Evolutionary conservation across 2,797 vertebrate genomes (phyloP), one percentile per base, ranked within the genome.

Genomic region (Chiloscyllium punctatum): DNA sequence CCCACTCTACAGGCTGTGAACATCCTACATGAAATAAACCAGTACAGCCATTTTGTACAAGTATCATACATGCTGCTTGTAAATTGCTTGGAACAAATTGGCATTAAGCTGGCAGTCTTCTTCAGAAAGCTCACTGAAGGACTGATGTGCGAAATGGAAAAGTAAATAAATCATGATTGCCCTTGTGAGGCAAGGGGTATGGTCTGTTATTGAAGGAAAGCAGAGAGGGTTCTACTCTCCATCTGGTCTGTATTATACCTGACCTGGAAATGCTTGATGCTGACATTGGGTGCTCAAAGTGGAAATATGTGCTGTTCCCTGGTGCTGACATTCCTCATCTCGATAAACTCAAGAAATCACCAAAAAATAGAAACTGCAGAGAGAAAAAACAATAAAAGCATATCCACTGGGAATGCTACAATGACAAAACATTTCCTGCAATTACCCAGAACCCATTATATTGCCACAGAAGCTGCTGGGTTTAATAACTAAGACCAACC

Each of bases 281-380:
- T 95, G 94, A 95, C 68, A 18, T 53, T 95, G 90, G 94, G 71
- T 95, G 69, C 30, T 77, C 48, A 77, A 95, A 95, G 51, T 95
- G 71, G 94, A 95, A 95, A 77, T 95, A 95, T 95, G 48, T 74
- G 11, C 71, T 74, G 27, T 94, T 74, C 69, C 48, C 42, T 94
- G 62, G 53, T 94, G 42, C 94, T 95, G 94, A 95, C 94, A 95
- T 95, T 77, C 94, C 71, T 77, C 69, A 95, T 48, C 94, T 95
- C 51, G 42, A 95, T 77, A 74, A 95, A 94, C 71, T 95, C 25
- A 72, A 77, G 48, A 69, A 94, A 74, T 95, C 71, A 77, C 69
- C 94, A 95, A 77, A 92, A 95, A 95, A 95, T 95, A 95, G 42
- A 72, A 95, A 95, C 71, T 53, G 71, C 69, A 95, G 69, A 48